Conservation (phyloP, 2,888 invertebrate species). For the Caenorhabditis sinica region DNA sequence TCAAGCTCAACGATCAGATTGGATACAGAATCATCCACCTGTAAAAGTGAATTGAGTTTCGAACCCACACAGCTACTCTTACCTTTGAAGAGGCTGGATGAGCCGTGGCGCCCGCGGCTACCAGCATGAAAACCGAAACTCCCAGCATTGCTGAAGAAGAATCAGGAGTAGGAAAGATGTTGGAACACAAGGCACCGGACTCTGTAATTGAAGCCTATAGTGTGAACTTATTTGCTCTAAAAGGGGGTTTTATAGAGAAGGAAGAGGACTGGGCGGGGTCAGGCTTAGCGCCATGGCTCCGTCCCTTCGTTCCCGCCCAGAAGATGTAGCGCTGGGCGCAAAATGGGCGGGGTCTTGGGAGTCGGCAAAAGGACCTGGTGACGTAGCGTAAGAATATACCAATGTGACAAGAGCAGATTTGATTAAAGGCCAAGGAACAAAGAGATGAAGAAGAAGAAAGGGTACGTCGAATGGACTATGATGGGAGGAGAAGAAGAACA, state of each 20-base stretch:
- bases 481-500: not conserved
- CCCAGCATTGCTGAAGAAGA: not conserved
- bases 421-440: slow-evolving; percentile 4
- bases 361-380: not conserved
- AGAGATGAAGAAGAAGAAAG: not conserved
- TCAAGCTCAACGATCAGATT: not conserved
- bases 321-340: not conserved
- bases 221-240: not conserved
- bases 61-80: not conserved
- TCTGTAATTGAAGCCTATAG: not conserved
- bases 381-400: slow-evolving; percentile 1
- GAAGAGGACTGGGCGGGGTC: not conserved
- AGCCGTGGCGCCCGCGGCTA: not conserved
- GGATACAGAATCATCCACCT: not conserved
- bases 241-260: not conserved
- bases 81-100: not conserved
- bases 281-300: slow-evolving; percentile 10
- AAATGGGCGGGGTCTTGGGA: slow-evolving; percentile 9
- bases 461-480: slow-evolving; percentile 6
- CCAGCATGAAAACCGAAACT: not conserved
- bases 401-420: slow-evolving; percentile 9
- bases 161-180: not conserved
- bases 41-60: not conserved
- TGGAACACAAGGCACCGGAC: not conserved
- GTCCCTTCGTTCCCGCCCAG: slow-evolving; percentile 26